Evolutionary conservation across 2,797 vertebrate species (phyloP).

Genomic region (Crossoptilon crossoptilon): DNA sequence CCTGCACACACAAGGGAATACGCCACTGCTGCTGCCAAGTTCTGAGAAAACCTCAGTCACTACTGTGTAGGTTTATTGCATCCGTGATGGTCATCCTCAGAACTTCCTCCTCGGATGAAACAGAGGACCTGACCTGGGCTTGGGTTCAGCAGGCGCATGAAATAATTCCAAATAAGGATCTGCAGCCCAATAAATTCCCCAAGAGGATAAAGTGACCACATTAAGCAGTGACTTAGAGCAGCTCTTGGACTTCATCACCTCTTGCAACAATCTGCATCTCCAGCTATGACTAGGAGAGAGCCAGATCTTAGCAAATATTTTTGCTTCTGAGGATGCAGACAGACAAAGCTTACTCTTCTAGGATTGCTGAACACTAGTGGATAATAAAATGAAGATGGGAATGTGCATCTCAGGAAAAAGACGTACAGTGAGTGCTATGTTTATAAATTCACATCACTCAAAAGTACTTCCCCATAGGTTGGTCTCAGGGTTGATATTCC

Average conservation of each 20-base stretch:
- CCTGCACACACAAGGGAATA: neutral
- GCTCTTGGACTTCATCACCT: neutral
- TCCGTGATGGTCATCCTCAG: conserved; percentile 42
- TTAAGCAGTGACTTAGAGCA: conserved; percentile 11
- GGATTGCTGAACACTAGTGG: neutral
- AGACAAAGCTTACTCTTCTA: neutral
- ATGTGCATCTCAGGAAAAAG: neutral
- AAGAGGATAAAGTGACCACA: neutral
- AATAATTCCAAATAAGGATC: conserved; percentile 69
- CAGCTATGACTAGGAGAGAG: neutral
- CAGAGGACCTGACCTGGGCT: conserved; percentile 33
- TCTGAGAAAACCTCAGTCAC: conserved; percentile 2
- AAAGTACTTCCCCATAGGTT: neutral
- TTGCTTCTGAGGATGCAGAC: neutral
- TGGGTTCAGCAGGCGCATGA: neutral
- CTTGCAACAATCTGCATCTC: neutral
- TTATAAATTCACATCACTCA: neutral
- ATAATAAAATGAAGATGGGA: neutral
- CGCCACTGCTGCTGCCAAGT: conserved; percentile 5
- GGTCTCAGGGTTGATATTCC: neutral
- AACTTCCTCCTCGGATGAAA: conserved; percentile 54
- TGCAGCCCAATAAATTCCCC: neutral
- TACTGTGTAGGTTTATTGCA: conserved; percentile 46
- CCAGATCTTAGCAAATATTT: neutral
- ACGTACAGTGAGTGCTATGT: neutral